Base-by-base conservation (phyloP, 2,113 vertebrate genomes). In the Pterocles orientalis region DNA sequence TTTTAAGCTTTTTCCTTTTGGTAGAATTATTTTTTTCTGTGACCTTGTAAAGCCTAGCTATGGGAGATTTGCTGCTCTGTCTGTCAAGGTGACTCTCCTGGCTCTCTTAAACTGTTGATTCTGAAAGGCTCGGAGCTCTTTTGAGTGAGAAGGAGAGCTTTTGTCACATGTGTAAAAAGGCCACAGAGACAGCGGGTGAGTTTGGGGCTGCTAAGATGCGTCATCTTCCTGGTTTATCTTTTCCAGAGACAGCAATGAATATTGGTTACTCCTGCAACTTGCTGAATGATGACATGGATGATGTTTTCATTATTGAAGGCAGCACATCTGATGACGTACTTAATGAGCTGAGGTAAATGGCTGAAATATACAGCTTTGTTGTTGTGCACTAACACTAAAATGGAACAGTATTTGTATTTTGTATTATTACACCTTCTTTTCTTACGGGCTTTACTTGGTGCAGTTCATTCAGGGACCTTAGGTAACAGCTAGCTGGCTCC, bases 261-360 rank as follows among this genome's bases (percentile, higher is more conserved):
- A 99, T 99, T 21, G 99, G 99, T 53, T 99, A 99, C 78, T 98
- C 99, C 65, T 99, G 99, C 97, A 99, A 99, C 94, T 97, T 99
- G 98, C 97, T 99, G 62, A 94, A 98, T 21, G 98, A 99, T 41
- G 98, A 98, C 82, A 99, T 99, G 99, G 98, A 97, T 17, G 98
- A 98, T 1, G 92, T 99, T 16, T 99, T 99, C 39, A 4, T 98
- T 19, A 96, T 99, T 56, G 95, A 98, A 4, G 98, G 98, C 51
- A 97, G 96, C 43, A 98, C 98, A 12, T 47, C 96, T 9, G 97
- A 98, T 54, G 98, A 94, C 0, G 98, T 99, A 68, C 91, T 77
- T 87, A 80, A 98, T 58, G 98, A 99, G 87, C 98, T 99, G 57
- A 98, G 97, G 99, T 99, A 97, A 98, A 96, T 47, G 33, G 19